phyloP scores from a whole-genome alignment of 2,888 invertebrate genomes.

The Tipula vernalis region DNA sequence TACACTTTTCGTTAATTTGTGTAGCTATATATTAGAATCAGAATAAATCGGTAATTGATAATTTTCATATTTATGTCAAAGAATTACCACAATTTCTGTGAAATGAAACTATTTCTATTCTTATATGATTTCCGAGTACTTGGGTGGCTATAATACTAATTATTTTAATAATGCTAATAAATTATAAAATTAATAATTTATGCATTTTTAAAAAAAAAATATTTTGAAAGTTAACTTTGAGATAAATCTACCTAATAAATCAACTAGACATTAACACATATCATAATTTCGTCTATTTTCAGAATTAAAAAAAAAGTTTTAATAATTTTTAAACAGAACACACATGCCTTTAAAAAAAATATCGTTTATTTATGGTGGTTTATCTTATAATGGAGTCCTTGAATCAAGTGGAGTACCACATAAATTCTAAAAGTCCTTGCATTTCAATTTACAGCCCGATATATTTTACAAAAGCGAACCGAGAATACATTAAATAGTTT shows the following conservation, averaged over 20 bases:
- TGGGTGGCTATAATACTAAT: neutral
- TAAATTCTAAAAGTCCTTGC: neutral
- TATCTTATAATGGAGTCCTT: neutral
- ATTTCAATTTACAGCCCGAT: neutral
- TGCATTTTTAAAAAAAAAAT: neutral
- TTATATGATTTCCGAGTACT: too few species aligned
- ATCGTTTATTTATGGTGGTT: neutral
- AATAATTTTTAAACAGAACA: neutral
- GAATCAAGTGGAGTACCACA: neutral
- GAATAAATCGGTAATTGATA: neutral
- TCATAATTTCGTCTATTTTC: neutral
- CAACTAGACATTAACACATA: neutral
- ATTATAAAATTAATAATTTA: neutral
- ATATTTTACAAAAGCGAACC: neutral
- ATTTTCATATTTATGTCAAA: neutral
- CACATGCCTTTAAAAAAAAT: neutral
- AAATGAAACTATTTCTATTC: neutral
- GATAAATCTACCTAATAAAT: neutral
- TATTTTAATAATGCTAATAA: neutral
- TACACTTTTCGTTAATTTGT: too few species aligned
- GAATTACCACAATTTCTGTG: neutral
- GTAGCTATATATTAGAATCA: too few species aligned
- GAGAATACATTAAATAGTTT: neutral
- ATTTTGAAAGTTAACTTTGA: neutral
- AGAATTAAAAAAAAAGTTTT: neutral